Evolutionary conservation across 2,888 invertebrate genomes (phyloP), one percentile per base, ranked within the genome.

Genomic region (Iselma pallidipennis): DNA sequence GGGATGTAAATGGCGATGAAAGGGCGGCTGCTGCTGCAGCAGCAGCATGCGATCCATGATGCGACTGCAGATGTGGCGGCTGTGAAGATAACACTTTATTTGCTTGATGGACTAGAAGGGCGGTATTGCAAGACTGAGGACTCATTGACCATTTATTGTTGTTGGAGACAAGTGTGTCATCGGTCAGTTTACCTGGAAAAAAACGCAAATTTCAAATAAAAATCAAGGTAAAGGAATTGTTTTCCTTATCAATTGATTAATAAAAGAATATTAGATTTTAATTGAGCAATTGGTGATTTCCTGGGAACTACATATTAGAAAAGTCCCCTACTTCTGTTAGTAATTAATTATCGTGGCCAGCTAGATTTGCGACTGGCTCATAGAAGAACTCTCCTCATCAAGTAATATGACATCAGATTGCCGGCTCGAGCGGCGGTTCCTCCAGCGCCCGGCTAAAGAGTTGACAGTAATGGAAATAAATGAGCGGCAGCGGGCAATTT

Each of bases 391-490:
- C 71, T 71, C 70, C 72, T 74, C 74, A 75, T 77, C 74, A 76
- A 76, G 74, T 78, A 79, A 79, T 78, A 77, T 80, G 80, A 80
- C 80, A 80, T 79, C 79, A 79, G 80, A 80, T 80, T 79, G 78
- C 75, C 62, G 69, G 64, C 58, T 65, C 61, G 64, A 57, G 51
- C 60, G 45, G 54, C 60, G 56, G 69, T 71, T 73, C 66, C 71
- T 71, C 69, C 70, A 69, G 74, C 75, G 71, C 73, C 23, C 78
- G 78, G 72, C 80, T 80, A 81, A 82, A 81, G 82, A 82, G 82
- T 83, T 85, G 86, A 86, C 85, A 84, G 83, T 85, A 85, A 86
- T 85, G 84, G 84, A 86, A 84, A 85, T 83, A 84, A 85, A 86
- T 84, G 85, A 83, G 82, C 82, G 83, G 82, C 82, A 81, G 79